Evolutionary conservation across 2,113 vertebrate species (phyloP), one percentile per base, ranked within the genome.

Genomic region (Chrysochloris asiatica): DNA sequence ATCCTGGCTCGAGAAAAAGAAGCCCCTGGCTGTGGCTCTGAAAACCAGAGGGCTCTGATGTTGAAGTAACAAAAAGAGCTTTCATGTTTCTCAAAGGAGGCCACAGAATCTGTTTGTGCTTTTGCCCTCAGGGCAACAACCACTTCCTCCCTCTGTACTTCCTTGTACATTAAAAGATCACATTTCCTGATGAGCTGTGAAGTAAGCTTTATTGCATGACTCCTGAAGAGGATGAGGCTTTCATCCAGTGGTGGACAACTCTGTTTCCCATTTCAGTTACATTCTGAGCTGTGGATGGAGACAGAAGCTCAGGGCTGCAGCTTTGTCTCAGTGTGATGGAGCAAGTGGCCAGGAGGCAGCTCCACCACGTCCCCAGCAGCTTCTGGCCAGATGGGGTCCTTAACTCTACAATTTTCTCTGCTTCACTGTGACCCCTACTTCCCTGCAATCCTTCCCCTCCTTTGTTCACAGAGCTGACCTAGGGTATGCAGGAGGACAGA

Each of bases 91-190:
- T 95, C 91, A 95, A 85, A 95, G 92, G 93, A 96, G 94, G 54
- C 96, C 85, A 88, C 30, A 63, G 95, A 96, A 95, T 96, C 93
- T 95, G 80, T 94, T 95, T 82, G 92, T 93, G 84, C 95, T 96
- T 97, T 95, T 95, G 94, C 95, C 95, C 67, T 52, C 45, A 95
- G 79, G 87, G 81, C 50, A 72, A 47, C 43, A 71, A 45, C 50
- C 4, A 2, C n/a, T 65, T 59, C 41, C 41, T 97, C 85, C 84
- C 14, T 96, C 94, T 72, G 95, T 92, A 93, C 92, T 92, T 91
- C 90, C 50, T 71, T 71, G 22, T 87, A 9, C 33, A 4, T 92
- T 81, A 92, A 95, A 89, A 71, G 59, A 69, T 73, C 94, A 85
- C 63, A 36, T 93, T 93, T 95, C 95, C 92, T 85, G 0, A 2